Evolutionary conservation across 2,888 invertebrate species (phyloP).

Genomic region (Caenorhabditis japonica): DNA sequence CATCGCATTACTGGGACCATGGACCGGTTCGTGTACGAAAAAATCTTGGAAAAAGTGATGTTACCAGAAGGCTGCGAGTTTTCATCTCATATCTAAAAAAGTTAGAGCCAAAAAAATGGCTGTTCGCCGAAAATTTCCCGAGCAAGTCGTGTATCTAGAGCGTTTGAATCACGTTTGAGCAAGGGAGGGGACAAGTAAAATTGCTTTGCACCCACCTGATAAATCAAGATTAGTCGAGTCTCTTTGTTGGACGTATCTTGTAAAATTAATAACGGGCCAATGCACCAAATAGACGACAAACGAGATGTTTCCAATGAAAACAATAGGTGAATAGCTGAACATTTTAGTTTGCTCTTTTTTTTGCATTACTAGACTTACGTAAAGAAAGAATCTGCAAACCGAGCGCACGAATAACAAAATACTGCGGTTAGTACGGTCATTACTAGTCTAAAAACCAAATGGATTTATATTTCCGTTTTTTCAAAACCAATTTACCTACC

Average conservation of each 20-base stretch:
- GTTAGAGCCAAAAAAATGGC: no score
- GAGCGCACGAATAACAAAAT: slow-evolving; percentile 2
- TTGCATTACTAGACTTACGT: slow-evolving; percentile 3
- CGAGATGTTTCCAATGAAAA: slow-evolving; percentile 40
- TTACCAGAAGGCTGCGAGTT: no score
- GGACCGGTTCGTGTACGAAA: no score
- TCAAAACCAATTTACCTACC: slow-evolving; percentile 6
- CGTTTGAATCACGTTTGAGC: no score
- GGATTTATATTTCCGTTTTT: not conserved
- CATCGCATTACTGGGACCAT: no score
- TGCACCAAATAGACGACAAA: slow-evolving; percentile 49
- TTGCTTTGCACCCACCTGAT: not conserved
- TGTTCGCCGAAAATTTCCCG: no score
- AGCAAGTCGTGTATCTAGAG: no score
- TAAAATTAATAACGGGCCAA: slow-evolving; percentile 54
- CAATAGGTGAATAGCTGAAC: slow-evolving; percentile 21
- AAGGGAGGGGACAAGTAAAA: no score
- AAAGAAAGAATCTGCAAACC: slow-evolving; percentile 15
- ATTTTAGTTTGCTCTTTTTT: not conserved
- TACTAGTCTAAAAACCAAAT: slow-evolving; percentile 11
- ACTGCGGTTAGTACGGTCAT: slow-evolving; percentile 6
- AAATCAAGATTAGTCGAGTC: slow-evolving; percentile 4
- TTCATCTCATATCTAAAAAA: no score
- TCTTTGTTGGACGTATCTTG: slow-evolving; percentile 31
- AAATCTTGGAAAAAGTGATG: no score